Percentiles rank a stretch among this genome's conserved stretches.
These are phyloP conservation scores for Apis dorsata DNA, from an alignment of 1,140 invertebrate species.

Conservation along the genomic window DNA sequence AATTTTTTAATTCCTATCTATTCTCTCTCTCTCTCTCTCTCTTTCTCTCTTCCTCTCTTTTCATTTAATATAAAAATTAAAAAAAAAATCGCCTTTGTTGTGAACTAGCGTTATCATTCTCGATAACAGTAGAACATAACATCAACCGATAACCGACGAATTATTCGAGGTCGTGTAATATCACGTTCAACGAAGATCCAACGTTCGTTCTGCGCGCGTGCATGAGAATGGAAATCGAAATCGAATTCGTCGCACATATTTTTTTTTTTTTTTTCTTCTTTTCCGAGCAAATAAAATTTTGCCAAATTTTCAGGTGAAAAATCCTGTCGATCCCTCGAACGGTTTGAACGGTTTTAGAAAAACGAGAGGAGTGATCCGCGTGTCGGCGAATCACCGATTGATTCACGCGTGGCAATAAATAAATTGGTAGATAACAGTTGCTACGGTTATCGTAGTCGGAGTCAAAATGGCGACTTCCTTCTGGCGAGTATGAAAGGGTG, in stretches of 20 bases:
- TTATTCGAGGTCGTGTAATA: conserved; percentile 28
- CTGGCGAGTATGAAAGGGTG: conserved; percentile 54
- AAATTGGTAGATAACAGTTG: conserved; percentile 68
- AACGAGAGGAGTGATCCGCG: neutral
- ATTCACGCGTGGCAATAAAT: conserved; percentile 68
- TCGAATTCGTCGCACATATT: too few species aligned
- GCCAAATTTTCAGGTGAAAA: too few species aligned
- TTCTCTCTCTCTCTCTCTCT: too few species aligned
- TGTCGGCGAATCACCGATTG: conserved; percentile 47
- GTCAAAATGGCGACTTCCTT: conserved; percentile 69
- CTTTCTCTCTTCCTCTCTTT: too few species aligned
- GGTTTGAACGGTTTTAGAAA: neutral
- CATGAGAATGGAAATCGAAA: too few species aligned
- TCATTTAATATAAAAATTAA: too few species aligned
- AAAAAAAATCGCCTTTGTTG: neutral
- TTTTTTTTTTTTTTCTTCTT: too few species aligned
- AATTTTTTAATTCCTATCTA: too few species aligned
- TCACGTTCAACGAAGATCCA: neutral
- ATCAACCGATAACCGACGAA: conserved; percentile 36
- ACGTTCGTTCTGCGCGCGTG: neutral
- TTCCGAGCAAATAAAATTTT: too few species aligned
- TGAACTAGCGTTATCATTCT: conserved; percentile 41
- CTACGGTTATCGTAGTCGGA: conserved; percentile 60
- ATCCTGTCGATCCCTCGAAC: neutral
- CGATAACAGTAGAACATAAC: conserved; percentile 29